phyloP scores from a whole-genome alignment of 2,113 vertebrate species.

The Rostratula benghalensis region DNA sequence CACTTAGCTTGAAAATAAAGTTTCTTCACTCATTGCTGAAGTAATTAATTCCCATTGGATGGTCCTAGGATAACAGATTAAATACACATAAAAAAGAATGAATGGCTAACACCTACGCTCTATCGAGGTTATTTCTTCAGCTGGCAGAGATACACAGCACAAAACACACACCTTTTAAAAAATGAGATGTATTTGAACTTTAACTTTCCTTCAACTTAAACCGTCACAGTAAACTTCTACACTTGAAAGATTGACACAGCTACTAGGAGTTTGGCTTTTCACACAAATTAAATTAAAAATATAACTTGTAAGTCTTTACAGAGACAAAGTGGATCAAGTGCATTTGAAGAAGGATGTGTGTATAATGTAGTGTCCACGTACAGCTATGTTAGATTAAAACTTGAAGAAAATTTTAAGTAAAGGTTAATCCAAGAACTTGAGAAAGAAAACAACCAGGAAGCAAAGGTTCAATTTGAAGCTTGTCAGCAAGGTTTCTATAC shows the following conservation, averaged over 20 bases:
- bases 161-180: background rate
- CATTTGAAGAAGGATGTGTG: background rate
- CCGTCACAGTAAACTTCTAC: background rate
- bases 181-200: background rate
- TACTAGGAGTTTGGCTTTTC: background rate
- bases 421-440: background rate
- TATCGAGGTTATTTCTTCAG: background rate
- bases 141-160: background rate
- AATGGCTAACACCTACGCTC: background rate
- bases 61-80: background rate
- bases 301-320: background rate
- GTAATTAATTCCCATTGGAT: slow-evolving; percentile 27
- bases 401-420: background rate
- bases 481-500: background rate
- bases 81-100: background rate
- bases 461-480: background rate
- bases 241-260: background rate
- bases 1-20: background rate
- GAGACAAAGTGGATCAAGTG: background rate
- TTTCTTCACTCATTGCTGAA: background rate
- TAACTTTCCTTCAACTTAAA: background rate
- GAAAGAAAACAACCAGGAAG: background rate
- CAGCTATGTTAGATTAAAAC: background rate
- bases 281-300: background rate
- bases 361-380: background rate